These are phyloP conservation scores for Bos indicus DNA, from an alignment of 2,113 vertebrate genomes.

Conservation along the genomic window DNA sequence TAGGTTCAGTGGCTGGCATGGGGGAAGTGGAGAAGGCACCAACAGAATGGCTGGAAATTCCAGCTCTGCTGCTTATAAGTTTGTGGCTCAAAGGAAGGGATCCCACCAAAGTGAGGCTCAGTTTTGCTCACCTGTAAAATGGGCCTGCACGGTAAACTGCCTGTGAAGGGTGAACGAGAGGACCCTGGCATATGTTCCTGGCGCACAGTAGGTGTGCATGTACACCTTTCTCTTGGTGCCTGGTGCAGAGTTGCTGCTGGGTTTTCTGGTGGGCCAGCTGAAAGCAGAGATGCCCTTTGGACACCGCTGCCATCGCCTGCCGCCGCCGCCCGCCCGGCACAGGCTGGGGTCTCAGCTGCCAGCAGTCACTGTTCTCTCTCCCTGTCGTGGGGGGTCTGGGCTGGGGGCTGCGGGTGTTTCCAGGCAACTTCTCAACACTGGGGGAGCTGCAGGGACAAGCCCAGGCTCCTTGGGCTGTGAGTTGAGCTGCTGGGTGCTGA, in stretches of 20 bases:
- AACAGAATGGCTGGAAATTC: background rate
- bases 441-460: background rate
- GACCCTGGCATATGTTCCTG: background rate
- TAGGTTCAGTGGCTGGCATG: background rate
- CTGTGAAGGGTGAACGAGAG: background rate
- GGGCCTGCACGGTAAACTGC: background rate
- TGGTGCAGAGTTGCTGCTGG: background rate
- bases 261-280: background rate
- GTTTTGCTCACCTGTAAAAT: background rate
- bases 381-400: background rate
- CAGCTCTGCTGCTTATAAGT: background rate
- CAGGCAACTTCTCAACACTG: background rate
- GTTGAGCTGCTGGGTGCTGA: background rate
- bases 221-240: background rate
- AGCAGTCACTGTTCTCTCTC: background rate
- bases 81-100: background rate
- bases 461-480: background rate
- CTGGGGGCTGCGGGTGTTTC: background rate
- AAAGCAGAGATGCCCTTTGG: background rate
- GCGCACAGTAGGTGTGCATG: background rate
- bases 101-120: background rate
- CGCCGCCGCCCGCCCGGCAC: fast-evolving
- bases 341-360: background rate
- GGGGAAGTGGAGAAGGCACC: background rate
- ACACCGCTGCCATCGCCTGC: fast-evolving